Conservation (phyloP, 2,888 invertebrate species). For the Caenorhabditis angaria region DNA sequence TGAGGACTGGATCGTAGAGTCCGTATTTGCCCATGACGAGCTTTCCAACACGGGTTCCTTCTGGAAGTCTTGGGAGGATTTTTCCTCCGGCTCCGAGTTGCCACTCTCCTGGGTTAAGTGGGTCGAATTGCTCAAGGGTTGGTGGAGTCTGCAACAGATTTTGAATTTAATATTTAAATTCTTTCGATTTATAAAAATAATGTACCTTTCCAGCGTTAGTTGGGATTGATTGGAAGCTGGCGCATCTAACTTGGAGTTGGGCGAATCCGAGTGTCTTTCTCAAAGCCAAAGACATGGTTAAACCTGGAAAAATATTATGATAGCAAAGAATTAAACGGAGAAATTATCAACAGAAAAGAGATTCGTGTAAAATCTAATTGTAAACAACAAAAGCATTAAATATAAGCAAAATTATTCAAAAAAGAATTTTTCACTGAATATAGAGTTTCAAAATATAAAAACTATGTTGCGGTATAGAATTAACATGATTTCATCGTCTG, state of each 20-base stretch:
- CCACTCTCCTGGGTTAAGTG: constrained; percentile 70
- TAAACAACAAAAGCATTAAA: too few relatives aligned
- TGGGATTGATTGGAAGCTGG: constrained; percentile 59
- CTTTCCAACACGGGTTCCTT: constrained; percentile 67
- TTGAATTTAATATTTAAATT: background rate
- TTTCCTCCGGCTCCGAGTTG: constrained; percentile 67
- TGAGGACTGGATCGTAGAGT: constrained; percentile 66
- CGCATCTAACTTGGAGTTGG: constrained; percentile 49
- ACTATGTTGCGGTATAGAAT: too few relatives aligned
- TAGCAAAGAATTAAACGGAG: background rate
- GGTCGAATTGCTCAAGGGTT: constrained; percentile 70
- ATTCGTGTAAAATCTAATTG: background rate
- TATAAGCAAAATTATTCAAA: too few relatives aligned
- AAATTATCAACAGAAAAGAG: background rate
- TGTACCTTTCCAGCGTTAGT: constrained; percentile 62
- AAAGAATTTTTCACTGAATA: too few relatives aligned
- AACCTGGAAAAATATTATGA: constrained; percentile 19
- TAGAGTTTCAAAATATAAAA: too few relatives aligned
- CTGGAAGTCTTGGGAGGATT: constrained; percentile 70
- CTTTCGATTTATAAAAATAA: background rate
- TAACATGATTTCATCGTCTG: background rate
- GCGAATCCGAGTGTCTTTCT: constrained; percentile 56
- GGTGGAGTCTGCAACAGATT: constrained; percentile 51
- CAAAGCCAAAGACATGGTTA: constrained; percentile 43
- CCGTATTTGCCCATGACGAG: constrained; percentile 72